Base-by-base conservation (phyloP, 1,140 invertebrate genomes). In the Bombus terrestris region DNA sequence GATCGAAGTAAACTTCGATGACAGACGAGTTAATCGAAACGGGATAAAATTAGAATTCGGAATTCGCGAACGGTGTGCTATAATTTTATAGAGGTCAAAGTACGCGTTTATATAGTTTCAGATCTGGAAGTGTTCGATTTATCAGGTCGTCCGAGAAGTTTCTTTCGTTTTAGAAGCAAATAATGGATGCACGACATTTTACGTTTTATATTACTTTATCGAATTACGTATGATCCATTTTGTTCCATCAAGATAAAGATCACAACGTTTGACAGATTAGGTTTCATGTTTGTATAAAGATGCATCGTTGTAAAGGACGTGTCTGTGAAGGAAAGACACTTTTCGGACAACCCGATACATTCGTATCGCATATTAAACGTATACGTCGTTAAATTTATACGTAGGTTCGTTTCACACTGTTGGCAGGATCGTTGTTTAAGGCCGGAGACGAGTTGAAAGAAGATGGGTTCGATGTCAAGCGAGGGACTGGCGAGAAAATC, bases 31-130 rank as follows among this genome's bases (percentile, higher is more conserved):
- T 37, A 22, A 13, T 41, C 69, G 69, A 13, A 43, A 37, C 12
- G 71, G 2, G 68, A 73, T 59, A 71, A 59, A 81, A 73, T 81
- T 81, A 47, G 53, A 59, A 10, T 32, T 6, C 3, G 8, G 1
- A 37, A 72, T 3, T 79, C 32, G 18, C 5, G 32, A 8, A 22
- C 37, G 35, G 39, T 28, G 53, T 73, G 35, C 9, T 22, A 12
- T 53, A 10, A 74, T 82, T 75, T 47, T n/a, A 32, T 59, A 75
- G 47, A 75, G 57, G 32, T n/a, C 71, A 37, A 47, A 64, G 71
- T 47, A 41, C 32, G 9, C 53, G 57, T 75, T 82, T 75, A 37
- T 53, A 47, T 53, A 53, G 0, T 22, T 53, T 53, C 5, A 6
- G 15, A 22, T 6, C 18, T 6, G 18, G 0, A 18, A 18, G 1